phyloP scores from a whole-genome alignment of 1,140 invertebrate genomes.

The Palaemon carinicauda region DNA sequence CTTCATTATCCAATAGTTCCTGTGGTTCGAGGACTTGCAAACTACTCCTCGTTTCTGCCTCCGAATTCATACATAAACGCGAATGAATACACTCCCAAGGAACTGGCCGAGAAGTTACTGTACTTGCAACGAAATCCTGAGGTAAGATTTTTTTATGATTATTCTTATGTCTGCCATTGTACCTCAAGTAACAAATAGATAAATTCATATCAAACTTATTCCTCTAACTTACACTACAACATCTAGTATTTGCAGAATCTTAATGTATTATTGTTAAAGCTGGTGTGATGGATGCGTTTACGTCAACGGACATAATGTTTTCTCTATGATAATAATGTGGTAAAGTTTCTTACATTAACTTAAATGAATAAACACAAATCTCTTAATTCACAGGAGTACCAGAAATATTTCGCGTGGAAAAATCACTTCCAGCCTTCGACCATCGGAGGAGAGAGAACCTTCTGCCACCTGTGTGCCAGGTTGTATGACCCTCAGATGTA shows the following conservation, averaged over 20 bases:
- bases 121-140: constrained; percentile 61
- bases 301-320: too few species aligned
- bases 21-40: constrained; percentile 36
- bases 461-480: constrained; percentile 58
- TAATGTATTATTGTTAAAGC: background rate
- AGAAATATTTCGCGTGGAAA: constrained; percentile 52
- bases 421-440: constrained; percentile 62
- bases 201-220: background rate
- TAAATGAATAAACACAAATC: background rate
- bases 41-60: constrained; percentile 28
- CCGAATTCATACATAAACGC: constrained; percentile 48
- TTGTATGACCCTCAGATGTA: constrained; percentile 24
- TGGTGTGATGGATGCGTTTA: too few species aligned
- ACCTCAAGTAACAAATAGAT: background rate
- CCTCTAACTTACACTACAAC: background rate
- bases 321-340: background rate
- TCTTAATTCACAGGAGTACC: constrained; percentile 32
- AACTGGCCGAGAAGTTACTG: constrained; percentile 59
- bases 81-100: constrained; percentile 4
- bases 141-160: background rate
- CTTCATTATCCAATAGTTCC: constrained; percentile 56
- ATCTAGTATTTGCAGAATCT: background rate
- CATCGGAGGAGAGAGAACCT: constrained; percentile 57
- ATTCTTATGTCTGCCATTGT: too few species aligned
- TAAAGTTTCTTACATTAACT: background rate